Evolutionary conservation across 1,140 invertebrate species (phyloP), one percentile per base, ranked within the genome.

Genomic region (Caenorhabditis briggsae): DNA sequence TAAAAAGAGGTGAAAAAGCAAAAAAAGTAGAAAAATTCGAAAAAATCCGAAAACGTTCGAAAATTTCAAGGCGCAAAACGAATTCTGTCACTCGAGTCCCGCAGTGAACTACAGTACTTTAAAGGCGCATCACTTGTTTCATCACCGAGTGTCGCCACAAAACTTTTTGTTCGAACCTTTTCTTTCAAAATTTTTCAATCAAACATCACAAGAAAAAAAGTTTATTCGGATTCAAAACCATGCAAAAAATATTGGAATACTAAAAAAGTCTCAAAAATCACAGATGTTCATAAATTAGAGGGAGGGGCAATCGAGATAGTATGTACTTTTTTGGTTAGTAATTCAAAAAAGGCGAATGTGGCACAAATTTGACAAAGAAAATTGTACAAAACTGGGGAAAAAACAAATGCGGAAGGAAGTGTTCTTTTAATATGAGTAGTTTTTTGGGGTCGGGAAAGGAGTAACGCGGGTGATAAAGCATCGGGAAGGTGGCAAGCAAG

Each of bases 251-350:
- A 20, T n/a, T 58, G 14, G 56, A 20, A n/a, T 58, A 58, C 56
- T 58, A 11, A 61, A 20, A 25, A 25, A 58, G n/a, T n/a, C n/a
- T 61, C 59, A 58, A 78, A 53, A 78, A 78, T 78, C 70, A 78
- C 70, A 78, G 70, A 50, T 78, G 23, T 78, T 78, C 20, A 78
- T 78, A 78, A 78, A 78, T 78, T 78, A 78, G 11, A 23, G 43
- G n/a, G 41, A 23, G 43, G 56, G 14, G 8, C 8, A 58, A 20
- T 74, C 41, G 65, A 74, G 65, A 74, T 74, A 74, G 65, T 74
- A n/a, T 46, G 65, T 74, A 74, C 65, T 74, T 74, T 48, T 33
- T 33, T 3, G 33, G 14, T 46, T 48, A 74, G 43, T 46, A 46
- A 46, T 58, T 58, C 8, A 58, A n/a, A 58, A 58, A 53, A 53